Percentiles rank a stretch among this genome's conserved stretches.
These are phyloP conservation scores for Podabrus alpinus DNA, from an alignment of 2,888 invertebrate genomes.

Conservation along the genomic window DNA sequence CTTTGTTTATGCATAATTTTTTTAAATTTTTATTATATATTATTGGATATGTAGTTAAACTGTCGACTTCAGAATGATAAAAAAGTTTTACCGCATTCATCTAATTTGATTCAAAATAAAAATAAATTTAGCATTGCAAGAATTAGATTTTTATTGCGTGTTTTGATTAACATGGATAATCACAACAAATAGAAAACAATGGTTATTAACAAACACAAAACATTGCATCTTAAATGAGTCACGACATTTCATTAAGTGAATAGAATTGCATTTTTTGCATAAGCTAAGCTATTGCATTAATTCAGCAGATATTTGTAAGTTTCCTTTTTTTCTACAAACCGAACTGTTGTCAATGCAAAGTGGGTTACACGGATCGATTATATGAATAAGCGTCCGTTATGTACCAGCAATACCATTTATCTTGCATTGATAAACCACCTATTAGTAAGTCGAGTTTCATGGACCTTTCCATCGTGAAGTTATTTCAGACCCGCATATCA, in stretches of 20 bases:
- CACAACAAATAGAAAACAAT: neutral
- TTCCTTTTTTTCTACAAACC: neutral
- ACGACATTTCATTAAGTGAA: neutral
- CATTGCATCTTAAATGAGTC: constrained; percentile 5
- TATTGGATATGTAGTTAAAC: too few relatives aligned
- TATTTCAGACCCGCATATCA: neutral
- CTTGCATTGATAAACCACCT: neutral
- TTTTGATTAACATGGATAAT: neutral
- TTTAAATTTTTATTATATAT: too few relatives aligned
- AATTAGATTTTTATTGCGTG: neutral
- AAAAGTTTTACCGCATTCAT: neutral
- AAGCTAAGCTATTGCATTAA: neutral
- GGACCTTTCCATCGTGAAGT: neutral
- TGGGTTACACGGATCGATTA: neutral
- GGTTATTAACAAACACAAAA: constrained; percentile 9
- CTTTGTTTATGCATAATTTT: too few relatives aligned
- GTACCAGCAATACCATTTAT: neutral
- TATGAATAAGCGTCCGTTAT: neutral
- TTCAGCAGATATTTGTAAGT: neutral
- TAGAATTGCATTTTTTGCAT: neutral
- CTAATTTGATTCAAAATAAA: neutral
- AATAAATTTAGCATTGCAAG: neutral
- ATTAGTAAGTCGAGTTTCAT: neutral
- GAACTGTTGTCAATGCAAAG: neutral
- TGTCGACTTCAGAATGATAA: neutral